Conservation (phyloP, 2,113 vertebrate species). For the Phoxinus phoxinus region DNA sequence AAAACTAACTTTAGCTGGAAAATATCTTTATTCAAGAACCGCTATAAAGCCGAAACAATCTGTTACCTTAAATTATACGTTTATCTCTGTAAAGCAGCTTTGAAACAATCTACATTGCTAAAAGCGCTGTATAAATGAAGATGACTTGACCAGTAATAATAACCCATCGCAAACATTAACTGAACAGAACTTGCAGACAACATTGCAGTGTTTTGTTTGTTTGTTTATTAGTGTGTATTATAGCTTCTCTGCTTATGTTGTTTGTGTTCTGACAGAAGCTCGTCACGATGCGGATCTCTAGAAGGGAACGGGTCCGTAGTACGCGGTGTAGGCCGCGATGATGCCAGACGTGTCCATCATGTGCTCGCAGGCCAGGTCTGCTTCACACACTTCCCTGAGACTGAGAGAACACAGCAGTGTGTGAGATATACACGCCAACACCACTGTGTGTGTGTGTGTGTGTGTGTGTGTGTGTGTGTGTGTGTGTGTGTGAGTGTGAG, state of each 20-base stretch:
- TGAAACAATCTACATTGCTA: too few relatives aligned
- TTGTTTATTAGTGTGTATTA: not conserved
- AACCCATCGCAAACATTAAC: too few relatives aligned
- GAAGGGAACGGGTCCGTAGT: slow-evolving; percentile 77
- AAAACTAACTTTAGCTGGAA: too few relatives aligned
- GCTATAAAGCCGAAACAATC: too few relatives aligned
- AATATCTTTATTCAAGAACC: too few relatives aligned
- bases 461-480: too few relatives aligned
- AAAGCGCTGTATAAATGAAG: too few relatives aligned
- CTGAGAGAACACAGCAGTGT: slow-evolving; percentile 55
- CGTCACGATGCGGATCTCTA: slow-evolving; percentile 49
- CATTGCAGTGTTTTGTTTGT: not conserved
- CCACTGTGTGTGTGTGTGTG: slow-evolving; percentile 4
- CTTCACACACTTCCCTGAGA: slow-evolving; percentile 80
- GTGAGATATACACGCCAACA: not conserved
- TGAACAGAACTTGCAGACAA: not conserved
- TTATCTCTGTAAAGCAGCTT: too few relatives aligned
- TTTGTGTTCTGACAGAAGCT: slow-evolving; percentile 3
- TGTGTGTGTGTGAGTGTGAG: not conserved
- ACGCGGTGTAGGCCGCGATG: slow-evolving; percentile 77
- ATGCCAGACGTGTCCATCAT: slow-evolving; percentile 78
- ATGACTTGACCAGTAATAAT: too few relatives aligned
- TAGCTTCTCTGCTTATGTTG: not conserved
- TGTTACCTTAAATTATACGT: too few relatives aligned
- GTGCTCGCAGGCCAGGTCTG: slow-evolving; percentile 75